A percentile compares a stretch with the other conserved stretches of the same genome.
Evolutionary conservation across 2,113 vertebrate species (phyloP).

Genomic region (Silurus glanis): DNA sequence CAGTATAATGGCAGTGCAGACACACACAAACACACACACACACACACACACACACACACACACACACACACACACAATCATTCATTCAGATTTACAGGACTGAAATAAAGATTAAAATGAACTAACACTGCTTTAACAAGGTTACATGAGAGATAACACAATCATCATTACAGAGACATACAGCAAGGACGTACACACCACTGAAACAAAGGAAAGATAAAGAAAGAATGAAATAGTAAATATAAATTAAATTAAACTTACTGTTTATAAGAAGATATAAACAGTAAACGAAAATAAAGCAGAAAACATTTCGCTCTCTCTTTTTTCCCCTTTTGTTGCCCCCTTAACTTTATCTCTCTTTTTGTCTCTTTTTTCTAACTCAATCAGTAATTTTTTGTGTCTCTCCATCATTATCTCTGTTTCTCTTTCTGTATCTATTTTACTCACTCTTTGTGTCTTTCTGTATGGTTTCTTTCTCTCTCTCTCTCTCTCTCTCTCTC

Average conservation of each 20-base stretch:
- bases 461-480: background rate
- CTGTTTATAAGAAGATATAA: background rate
- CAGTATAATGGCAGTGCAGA: background rate
- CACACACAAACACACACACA: background rate
- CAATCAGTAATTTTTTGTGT: slow-evolving; percentile 10
- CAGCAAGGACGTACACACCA: background rate
- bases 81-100: background rate
- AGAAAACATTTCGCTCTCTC: too few relatives aligned
- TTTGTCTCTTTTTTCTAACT: slow-evolving; percentile 23
- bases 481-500: slow-evolving; percentile 7
- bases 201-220: background rate
- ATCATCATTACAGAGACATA: background rate
- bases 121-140: background rate
- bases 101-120: slow-evolving; percentile 17
- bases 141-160: background rate
- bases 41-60: background rate
- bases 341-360: slow-evolving; percentile 3
- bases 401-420: slow-evolving; percentile 24
- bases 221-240: background rate
- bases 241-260: too few relatives aligned
- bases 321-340: too few relatives aligned
- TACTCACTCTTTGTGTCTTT: background rate
- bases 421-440: slow-evolving; percentile 46
- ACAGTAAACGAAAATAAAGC: background rate
- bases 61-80: slow-evolving; percentile 8